Evolutionary conservation across 2,797 vertebrate genomes (phyloP).

Genomic region (Botia kubotai): DNA sequence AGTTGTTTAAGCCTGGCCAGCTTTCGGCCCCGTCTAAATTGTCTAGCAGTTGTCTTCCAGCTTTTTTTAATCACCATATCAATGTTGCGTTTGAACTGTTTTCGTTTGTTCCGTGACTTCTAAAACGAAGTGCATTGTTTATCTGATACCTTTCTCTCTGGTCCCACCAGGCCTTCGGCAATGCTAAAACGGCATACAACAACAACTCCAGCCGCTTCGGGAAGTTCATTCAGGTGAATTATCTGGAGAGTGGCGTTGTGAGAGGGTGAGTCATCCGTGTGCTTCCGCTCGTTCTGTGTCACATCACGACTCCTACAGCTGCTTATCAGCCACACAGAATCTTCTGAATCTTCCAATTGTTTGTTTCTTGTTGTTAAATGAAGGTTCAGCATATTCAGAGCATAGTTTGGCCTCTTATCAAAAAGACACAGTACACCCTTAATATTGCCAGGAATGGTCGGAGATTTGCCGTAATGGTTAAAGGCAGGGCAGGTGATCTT

Average conservation of each 20-base stretch:
- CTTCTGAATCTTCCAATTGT: not conserved
- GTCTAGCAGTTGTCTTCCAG: too few relatives aligned
- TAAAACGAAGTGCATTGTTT: not conserved
- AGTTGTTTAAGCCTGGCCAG: not conserved
- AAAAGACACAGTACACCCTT: not conserved
- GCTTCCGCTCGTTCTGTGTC: not conserved
- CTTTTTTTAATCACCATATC: constrained; percentile 16
- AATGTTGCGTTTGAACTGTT: not conserved
- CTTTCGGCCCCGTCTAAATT: too few relatives aligned
- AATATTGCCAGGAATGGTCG: not conserved
- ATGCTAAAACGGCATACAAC: constrained; percentile 91
- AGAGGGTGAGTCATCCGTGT: constrained; percentile 82
- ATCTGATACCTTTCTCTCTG: not conserved
- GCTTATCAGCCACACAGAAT: not conserved
- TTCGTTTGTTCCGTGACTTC: not conserved
- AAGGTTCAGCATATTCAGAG: not conserved
- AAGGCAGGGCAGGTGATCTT: too few relatives aligned
- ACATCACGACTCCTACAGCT: not conserved
- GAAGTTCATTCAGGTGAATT: constrained; percentile 97
- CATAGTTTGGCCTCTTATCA: not conserved
- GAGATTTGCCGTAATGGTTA: not conserved
- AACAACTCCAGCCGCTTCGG: constrained; percentile 97
- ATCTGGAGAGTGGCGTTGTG: constrained; percentile 92
- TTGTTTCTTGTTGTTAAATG: not conserved
- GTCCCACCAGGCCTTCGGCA: constrained; percentile 91